Conservation (phyloP, 2,113 vertebrate species). For the Colistium nudipinnis region DNA sequence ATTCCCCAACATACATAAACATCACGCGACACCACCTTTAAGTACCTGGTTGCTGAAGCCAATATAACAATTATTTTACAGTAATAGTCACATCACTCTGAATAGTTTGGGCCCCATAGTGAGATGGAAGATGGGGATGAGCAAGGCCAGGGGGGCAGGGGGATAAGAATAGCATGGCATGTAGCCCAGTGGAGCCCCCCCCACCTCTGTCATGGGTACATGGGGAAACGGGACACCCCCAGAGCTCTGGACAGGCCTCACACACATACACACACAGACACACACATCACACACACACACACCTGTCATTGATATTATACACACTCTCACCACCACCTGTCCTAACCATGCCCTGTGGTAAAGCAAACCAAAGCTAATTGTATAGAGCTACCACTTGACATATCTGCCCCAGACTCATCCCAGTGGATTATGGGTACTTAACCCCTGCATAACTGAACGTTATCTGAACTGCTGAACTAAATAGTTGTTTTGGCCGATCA, state of each 20-base stretch:
- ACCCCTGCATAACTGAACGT: constrained; percentile 34
- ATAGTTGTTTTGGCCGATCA: constrained; percentile 28
- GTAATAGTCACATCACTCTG: neutral
- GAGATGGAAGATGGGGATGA: constrained; percentile 14
- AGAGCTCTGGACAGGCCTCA: constrained; percentile 17
- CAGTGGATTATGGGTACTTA: constrained; percentile 58
- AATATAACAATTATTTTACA: neutral
- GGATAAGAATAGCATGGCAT: constrained; percentile 73
- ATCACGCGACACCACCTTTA: neutral
- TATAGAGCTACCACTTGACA: constrained; percentile 50
- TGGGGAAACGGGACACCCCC: constrained; percentile 59
- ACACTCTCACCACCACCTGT: constrained; percentile 59
- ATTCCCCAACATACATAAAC: too few species aligned
- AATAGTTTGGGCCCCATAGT: neutral
- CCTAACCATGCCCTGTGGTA: constrained; percentile 40
- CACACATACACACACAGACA: neutral
- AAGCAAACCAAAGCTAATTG: constrained; percentile 41
- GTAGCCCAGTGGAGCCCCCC: constrained; percentile 45
- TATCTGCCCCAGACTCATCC: constrained; percentile 47
- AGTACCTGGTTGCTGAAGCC: neutral
- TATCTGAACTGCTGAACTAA: neutral
- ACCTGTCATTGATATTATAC: neutral
- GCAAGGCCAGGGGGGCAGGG: constrained; percentile 11
- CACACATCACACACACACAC: constrained; percentile 5
- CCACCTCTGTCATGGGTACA: constrained; percentile 29